Evolutionary conservation across 2,113 vertebrate species (phyloP).

Genomic region (Aegotheles bennettii): DNA sequence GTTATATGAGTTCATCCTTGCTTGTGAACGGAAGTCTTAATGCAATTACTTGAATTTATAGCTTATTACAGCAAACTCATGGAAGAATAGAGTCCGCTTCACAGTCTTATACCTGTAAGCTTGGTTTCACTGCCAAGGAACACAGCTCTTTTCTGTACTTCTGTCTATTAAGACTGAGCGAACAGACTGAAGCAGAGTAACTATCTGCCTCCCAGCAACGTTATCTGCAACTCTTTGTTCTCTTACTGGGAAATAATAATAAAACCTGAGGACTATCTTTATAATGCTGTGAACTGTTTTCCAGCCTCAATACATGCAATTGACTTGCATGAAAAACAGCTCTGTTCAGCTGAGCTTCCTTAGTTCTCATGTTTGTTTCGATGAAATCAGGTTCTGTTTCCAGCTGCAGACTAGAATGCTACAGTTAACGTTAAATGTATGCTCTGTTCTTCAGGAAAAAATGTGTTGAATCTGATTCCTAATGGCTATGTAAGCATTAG

Average conservation of each 20-base stretch:
- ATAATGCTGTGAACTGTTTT: not conserved
- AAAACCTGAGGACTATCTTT: not conserved
- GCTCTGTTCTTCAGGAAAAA: not conserved
- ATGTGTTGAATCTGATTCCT: not conserved
- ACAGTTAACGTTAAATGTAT: not conserved
- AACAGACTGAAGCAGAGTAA: not conserved
- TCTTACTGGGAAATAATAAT: not conserved
- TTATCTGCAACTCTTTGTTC: not conserved
- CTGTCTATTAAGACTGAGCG: not conserved
- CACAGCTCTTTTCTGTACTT: not conserved
- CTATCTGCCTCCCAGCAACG: not conserved
- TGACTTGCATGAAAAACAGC: not conserved
- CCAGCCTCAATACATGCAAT: not conserved
- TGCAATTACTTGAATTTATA: not conserved
- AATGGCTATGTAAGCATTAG: not conserved
- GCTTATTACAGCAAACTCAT: not conserved
- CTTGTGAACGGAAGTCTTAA: not conserved
- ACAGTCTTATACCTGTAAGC: not conserved
- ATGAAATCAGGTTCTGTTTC: conserved; percentile 32
- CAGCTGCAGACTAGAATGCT: conserved; percentile 1
- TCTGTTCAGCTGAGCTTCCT: not conserved
- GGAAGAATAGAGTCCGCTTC: not conserved
- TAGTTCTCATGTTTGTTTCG: not conserved
- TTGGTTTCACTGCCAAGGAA: not conserved
- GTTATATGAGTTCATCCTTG: not conserved